A percentile compares a stretch with the other conserved stretches of the same genome.
These are phyloP conservation scores for Megathymus violae DNA, from an alignment of 1,140 invertebrate species.

Conservation along the genomic window DNA sequence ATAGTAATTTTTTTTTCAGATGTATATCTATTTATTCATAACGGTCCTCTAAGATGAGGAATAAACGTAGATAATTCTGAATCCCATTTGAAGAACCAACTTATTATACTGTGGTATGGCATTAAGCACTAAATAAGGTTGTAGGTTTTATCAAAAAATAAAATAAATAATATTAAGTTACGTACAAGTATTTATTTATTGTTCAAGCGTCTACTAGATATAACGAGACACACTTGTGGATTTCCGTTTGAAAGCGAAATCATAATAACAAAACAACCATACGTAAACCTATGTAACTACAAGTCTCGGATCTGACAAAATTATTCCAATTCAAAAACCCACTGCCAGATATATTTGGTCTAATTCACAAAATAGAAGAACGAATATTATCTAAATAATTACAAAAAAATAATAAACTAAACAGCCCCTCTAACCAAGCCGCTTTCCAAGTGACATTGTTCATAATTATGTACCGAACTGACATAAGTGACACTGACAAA, in stretches of 20 bases:
- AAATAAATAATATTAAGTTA: slow-evolving; percentile 63
- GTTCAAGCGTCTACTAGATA: slow-evolving; percentile 79
- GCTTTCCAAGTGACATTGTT: neutral
- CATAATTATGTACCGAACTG: too few relatives aligned
- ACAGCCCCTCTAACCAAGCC: neutral
- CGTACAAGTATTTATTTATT: slow-evolving; percentile 81
- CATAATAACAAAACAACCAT: slow-evolving; percentile 62
- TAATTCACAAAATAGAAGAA: slow-evolving; percentile 57
- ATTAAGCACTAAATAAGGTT: neutral
- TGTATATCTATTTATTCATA: too few relatives aligned
- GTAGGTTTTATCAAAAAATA: slow-evolving; percentile 40
- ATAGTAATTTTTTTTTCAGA: too few relatives aligned
- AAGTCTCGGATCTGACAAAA: slow-evolving; percentile 58
- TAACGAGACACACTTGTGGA: slow-evolving; percentile 73
- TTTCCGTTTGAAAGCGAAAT: slow-evolving; percentile 68
- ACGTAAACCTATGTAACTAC: slow-evolving; percentile 58
- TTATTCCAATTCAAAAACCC: slow-evolving; percentile 66
- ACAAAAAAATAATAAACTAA: slow-evolving; percentile 19
- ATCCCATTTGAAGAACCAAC: too few relatives aligned
- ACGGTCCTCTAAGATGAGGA: neutral
- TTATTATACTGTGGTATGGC: neutral
- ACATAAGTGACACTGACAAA: too few relatives aligned
- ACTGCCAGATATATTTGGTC: slow-evolving; percentile 73
- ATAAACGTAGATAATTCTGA: too few relatives aligned
- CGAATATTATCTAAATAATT: slow-evolving; percentile 24